Evolutionary conservation across 2,888 invertebrate species (phyloP), one percentile per base, ranked within the genome.

Genomic region (Parthenolecanium corni): DNA sequence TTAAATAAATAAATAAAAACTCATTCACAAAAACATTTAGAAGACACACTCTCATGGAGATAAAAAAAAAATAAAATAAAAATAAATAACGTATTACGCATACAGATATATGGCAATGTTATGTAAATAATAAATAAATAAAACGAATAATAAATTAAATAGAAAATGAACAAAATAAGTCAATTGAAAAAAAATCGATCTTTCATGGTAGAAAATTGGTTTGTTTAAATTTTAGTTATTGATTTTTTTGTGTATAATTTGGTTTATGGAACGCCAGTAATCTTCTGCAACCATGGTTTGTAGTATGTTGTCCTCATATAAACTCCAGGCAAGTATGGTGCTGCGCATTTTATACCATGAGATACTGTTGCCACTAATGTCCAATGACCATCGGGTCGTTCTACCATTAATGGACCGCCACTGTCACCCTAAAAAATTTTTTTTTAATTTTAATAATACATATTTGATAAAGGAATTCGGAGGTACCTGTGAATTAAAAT

Each of bases 281-380:
- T 84, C 69, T 84, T 85, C 72, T 84, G 84, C 65, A 93, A 79
- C 93, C 93, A 93, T 1, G 90, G 89, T 71, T 90, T 91, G 74
- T 90, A 93, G 75, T 79, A 91, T 0, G 89, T 86, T 66, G 92
- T 92, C 69, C 91, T 79, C 92, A 93, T 93, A 74, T 93, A 93
- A 40, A 93, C 91, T 11, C 93, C 93, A 0, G 92, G 92, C 24
- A 92, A 76, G 75, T 89, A 91, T 0, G 92, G 91, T 3, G 90
- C 88, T 0, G 92, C 92, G 71, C 93, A 93, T 71, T 91, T 90
- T 69, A 92, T 92, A n/a, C 93, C 93, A 70, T 93, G 92, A 6
- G 91, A 92, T 0, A 93, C 93, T 0, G 92, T 93, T 5, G 93
- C 93, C 1, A 88, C 89, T 4, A 93, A 76, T 67, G 89, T 84